Evolutionary conservation across 2,797 vertebrate species (phyloP).

Genomic region (Antrozous pallidus): DNA sequence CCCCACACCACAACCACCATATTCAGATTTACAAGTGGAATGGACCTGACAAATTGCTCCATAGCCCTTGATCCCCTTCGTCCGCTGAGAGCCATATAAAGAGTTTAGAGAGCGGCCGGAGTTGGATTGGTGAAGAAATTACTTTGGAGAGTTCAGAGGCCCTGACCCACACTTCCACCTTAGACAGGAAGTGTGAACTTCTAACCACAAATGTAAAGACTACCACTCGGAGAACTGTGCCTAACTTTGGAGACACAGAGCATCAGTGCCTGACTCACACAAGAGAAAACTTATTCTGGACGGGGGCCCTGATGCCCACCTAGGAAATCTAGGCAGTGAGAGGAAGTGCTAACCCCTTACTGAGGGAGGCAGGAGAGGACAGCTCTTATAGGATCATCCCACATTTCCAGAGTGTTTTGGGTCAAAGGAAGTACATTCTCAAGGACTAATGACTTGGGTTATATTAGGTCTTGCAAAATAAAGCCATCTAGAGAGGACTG

Average conservation of each 20-base stretch:
- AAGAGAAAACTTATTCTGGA: background rate
- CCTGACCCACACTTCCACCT: background rate
- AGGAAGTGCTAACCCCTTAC: background rate
- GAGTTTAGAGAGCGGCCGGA: background rate
- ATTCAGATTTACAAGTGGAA: background rate
- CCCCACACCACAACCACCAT: rapidly evolving
- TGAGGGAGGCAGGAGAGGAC: background rate
- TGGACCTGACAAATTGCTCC: background rate
- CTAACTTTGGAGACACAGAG: background rate
- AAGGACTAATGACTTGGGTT: background rate
- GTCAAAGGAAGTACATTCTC: background rate
- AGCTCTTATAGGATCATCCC: background rate
- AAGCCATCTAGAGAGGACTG: background rate
- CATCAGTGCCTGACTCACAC: background rate
- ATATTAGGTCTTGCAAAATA: background rate
- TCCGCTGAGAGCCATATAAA: background rate
- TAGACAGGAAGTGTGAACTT: background rate
- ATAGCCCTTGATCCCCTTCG: background rate
- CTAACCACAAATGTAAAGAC: background rate
- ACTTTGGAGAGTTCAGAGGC: background rate
- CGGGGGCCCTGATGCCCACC: background rate
- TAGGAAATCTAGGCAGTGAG: background rate
- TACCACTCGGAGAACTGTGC: background rate
- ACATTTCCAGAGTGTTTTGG: background rate
- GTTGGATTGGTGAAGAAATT: background rate